Conservation (phyloP, 2,797 vertebrate species). For the Acridotheres tristis region DNA sequence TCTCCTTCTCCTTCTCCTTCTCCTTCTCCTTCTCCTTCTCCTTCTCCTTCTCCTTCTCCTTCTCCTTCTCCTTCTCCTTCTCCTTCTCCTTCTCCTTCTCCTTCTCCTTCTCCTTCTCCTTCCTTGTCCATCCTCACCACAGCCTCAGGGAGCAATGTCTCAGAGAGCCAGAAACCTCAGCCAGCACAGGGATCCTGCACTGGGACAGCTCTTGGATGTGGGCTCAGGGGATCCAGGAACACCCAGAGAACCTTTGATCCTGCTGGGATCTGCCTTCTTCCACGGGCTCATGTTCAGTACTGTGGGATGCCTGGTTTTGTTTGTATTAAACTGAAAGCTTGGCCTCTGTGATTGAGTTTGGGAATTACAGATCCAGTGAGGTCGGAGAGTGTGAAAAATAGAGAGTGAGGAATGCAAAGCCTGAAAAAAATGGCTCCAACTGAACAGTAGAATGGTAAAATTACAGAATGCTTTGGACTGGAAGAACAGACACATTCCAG, state of each 20-base stretch:
- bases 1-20: background rate
- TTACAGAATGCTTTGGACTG: background rate
- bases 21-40: too few relatives aligned
- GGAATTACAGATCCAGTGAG: background rate
- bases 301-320: background rate
- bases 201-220: background rate
- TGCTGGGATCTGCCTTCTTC: background rate
- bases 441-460: background rate
- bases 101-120: background rate
- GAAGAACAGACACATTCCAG: background rate
- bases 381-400: background rate
- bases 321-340: background rate
- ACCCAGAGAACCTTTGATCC: background rate
- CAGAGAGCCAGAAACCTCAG: background rate
- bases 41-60: background rate
- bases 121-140: background rate
- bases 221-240: background rate
- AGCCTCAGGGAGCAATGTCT: background rate
- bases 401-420: background rate
- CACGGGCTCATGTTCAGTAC: rapidly evolving
- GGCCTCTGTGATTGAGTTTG: background rate
- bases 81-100: too few relatives aligned
- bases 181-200: background rate
- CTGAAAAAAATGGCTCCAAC: background rate
- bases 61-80: too few relatives aligned